Conservation (phyloP, 2,888 invertebrate genomes). For the Eristalinus sepulchralis region DNA sequence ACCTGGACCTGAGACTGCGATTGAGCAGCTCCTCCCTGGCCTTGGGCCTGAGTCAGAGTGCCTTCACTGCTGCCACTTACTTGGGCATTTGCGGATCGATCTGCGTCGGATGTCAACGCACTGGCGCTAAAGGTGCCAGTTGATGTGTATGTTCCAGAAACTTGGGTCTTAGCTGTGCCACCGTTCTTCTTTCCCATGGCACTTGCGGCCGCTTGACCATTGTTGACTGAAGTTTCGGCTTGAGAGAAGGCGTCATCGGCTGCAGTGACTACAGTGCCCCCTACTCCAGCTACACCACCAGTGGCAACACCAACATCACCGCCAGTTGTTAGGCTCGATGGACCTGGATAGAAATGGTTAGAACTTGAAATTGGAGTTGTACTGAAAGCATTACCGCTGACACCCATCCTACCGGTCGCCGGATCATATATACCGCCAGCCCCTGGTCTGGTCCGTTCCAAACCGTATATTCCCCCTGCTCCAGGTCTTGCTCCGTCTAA, state of each 20-base stretch:
- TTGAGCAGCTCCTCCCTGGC: conserved; percentile 87
- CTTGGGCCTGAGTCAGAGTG: conserved; percentile 88
- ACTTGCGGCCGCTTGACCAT: conserved; percentile 88
- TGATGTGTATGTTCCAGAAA: conserved; percentile 89
- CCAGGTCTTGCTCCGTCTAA: background rate
- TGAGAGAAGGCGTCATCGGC: conserved; percentile 88
- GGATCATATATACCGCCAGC: background rate
- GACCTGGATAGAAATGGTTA: background rate
- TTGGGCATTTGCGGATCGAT: conserved; percentile 86
- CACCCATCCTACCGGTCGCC: conserved; percentile 4
- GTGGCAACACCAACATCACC: conserved; percentile 60
- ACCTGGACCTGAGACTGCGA: conserved; percentile 90
- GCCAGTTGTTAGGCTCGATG: conserved; percentile 10
- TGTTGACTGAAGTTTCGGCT: conserved; percentile 83
- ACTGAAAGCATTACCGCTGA: background rate
- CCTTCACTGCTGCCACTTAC: conserved; percentile 87
- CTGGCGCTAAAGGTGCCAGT: conserved; percentile 91
- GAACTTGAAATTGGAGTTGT: background rate
- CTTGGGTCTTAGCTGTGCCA: conserved; percentile 90
- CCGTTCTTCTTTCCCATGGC: conserved; percentile 89
- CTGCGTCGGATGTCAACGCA: conserved; percentile 89
- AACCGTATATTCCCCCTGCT: background rate
- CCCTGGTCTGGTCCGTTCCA: conserved; percentile 1
- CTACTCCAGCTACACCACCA: conserved; percentile 20
- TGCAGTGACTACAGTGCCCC: conserved; percentile 56